These are phyloP conservation scores for Callinectes sapidus DNA, from an alignment of 2,888 invertebrate genomes.

Conservation along the genomic window DNA sequence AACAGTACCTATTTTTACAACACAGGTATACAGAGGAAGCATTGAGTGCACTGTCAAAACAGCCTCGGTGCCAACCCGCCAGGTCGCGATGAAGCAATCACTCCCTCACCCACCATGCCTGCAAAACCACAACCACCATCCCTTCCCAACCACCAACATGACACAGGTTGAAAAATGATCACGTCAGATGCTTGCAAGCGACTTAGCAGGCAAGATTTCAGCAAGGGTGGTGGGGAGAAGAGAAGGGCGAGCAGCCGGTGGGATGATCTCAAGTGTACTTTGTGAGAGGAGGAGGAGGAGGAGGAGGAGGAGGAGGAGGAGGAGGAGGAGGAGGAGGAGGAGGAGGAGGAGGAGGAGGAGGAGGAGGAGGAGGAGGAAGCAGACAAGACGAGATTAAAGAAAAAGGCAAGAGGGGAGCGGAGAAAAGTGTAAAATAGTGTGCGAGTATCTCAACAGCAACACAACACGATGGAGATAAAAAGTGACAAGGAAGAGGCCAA, in stretches of 20 bases:
- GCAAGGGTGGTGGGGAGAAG: background rate
- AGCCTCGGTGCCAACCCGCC: background rate
- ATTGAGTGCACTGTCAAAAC: background rate
- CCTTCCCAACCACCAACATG: background rate
- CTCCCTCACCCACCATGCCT: background rate
- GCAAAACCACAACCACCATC: background rate
- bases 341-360: background rate
- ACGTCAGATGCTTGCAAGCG: conserved; percentile 23
- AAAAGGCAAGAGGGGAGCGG: background rate
- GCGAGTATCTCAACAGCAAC: background rate
- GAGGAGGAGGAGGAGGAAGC: background rate
- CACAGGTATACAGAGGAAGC: background rate
- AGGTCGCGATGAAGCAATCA: background rate
- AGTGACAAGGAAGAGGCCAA: background rate
- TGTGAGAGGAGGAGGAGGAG: background rate
- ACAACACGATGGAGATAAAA: conserved; percentile 2
- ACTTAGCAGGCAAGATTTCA: background rate
- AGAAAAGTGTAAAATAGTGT: background rate
- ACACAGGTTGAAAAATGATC: background rate
- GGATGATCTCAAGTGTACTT: conserved; percentile 6
- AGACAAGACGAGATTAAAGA: background rate
- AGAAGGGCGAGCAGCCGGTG: background rate
- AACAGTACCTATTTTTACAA: conserved; percentile 5
- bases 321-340: background rate
- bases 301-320: background rate